Evolutionary conservation across 1,140 invertebrate species (phyloP).

Genomic region (Dendroctonus valens): DNA sequence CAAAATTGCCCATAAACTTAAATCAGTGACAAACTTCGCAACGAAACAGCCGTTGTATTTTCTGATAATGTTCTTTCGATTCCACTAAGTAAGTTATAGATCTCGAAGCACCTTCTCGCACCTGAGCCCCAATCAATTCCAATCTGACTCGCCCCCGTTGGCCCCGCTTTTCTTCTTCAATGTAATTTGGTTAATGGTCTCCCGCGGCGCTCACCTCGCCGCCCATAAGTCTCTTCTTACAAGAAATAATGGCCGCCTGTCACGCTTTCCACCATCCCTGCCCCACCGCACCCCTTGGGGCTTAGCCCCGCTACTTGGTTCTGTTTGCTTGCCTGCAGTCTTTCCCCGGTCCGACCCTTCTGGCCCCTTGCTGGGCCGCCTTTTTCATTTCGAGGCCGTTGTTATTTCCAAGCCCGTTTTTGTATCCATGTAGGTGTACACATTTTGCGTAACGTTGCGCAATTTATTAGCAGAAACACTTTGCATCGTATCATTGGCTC

Average conservation of each 20-base stretch:
- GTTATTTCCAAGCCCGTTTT: too few species aligned
- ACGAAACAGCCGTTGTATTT: constrained; percentile 15
- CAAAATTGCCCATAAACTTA: constrained; percentile 20
- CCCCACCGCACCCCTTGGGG: not conserved
- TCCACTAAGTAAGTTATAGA: constrained; percentile 26
- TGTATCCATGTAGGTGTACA: too few species aligned
- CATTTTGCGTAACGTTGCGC: too few species aligned
- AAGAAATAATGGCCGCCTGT: constrained; percentile 52
- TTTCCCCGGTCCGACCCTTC: constrained; percentile 10
- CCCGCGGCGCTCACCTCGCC: constrained; percentile 46
- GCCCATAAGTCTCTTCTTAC: constrained; percentile 49
- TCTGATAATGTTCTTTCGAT: constrained; percentile 32
- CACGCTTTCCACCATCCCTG: constrained; percentile 45
- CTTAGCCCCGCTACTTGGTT: constrained; percentile 9
- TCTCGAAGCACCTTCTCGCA: constrained; percentile 33
- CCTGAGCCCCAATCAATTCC: constrained; percentile 48
- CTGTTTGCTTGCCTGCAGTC: constrained; percentile 9
- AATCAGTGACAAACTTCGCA: constrained; percentile 17
- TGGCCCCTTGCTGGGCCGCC: constrained; percentile 5
- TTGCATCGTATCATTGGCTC: too few species aligned
- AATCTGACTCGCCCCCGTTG: constrained; percentile 48
- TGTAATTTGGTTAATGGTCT: constrained; percentile 51
- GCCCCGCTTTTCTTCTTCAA: constrained; percentile 42
- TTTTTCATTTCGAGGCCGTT: not conserved
- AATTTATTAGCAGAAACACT: too few species aligned